These are phyloP conservation scores for Euzophera pinguis DNA, from an alignment of 2,888 invertebrate species.

Conservation along the genomic window DNA sequence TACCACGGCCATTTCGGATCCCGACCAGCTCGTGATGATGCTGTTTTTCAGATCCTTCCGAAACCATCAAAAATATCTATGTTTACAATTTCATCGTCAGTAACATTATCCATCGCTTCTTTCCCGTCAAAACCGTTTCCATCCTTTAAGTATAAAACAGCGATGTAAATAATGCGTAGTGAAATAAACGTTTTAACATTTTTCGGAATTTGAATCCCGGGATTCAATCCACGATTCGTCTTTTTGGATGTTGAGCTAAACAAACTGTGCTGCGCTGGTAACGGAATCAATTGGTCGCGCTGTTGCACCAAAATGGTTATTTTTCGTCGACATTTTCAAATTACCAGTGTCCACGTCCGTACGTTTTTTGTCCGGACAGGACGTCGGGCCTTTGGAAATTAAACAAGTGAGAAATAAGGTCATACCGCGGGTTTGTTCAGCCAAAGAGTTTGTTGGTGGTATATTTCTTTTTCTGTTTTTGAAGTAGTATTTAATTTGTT, in stretches of 20 bases:
- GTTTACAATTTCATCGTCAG: background rate
- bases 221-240: slow-evolving; percentile 69
- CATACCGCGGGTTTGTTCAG: slow-evolving; percentile 3
- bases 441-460: slow-evolving; percentile 6
- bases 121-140: background rate
- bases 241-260: slow-evolving; percentile 69
- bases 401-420: slow-evolving; percentile 11
- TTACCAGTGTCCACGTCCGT: slow-evolving; percentile 27
- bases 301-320: slow-evolving; percentile 30
- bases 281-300: slow-evolving; percentile 67
- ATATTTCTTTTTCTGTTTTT: background rate
- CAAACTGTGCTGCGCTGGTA: slow-evolving; percentile 60
- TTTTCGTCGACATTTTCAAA: slow-evolving; percentile 25
- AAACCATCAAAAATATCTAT: background rate
- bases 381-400: slow-evolving; percentile 8
- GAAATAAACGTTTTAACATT: slow-evolving; percentile 1
- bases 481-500: background rate
- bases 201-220: slow-evolving; percentile 26
- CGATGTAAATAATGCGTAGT: slow-evolving; percentile 27
- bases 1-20: slow-evolving; percentile 73
- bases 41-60: slow-evolving; percentile 57
- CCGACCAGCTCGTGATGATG: slow-evolving; percentile 71
- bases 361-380: slow-evolving; percentile 4
- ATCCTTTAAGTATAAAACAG: slow-evolving; percentile 14
- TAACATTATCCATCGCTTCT: slow-evolving; percentile 31